Evolutionary conservation across 2,113 vertebrate genomes (phyloP).

Genomic region (Aptenodytes forsteri): DNA sequence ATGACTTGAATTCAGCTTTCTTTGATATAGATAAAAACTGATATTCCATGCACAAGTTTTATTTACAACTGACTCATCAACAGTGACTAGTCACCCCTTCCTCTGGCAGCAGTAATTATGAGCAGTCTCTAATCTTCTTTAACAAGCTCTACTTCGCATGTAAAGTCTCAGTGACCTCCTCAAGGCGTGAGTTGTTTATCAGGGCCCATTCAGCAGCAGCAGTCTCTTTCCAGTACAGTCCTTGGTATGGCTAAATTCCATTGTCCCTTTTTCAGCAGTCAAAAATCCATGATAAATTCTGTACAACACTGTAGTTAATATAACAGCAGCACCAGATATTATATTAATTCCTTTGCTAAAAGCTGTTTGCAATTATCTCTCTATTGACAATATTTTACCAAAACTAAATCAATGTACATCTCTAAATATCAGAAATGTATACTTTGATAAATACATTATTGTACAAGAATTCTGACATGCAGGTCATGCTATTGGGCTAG

Average conservation of each 20-base stretch:
- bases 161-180: conserved; percentile 60
- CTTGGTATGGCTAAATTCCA: conserved; percentile 83
- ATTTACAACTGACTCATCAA: conserved; percentile 81
- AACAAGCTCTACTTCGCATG: conserved; percentile 42
- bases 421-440: conserved; percentile 82
- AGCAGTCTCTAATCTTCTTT: conserved; percentile 57
- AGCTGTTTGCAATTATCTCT: conserved; percentile 74
- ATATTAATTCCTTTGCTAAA: conserved; percentile 81
- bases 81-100: conserved; percentile 54
- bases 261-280: conserved; percentile 80
- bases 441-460: conserved; percentile 73
- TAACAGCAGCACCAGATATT: conserved; percentile 85
- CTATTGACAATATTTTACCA: conserved; percentile 75
- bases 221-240: conserved; percentile 80
- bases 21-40: conserved; percentile 72
- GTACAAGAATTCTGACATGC: conserved; percentile 79
- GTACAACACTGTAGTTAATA: conserved; percentile 84
- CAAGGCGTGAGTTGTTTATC: conserved; percentile 62
- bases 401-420: conserved; percentile 81
- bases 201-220: conserved; percentile 77
- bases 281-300: conserved; percentile 84
- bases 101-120: conserved; percentile 58
- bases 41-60: conserved; percentile 75
- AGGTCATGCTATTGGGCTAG: conserved; percentile 75
- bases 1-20: conserved; percentile 69